Evolutionary conservation across 2,113 vertebrate genomes (phyloP), one percentile per base, ranked within the genome.

Genomic region (Athene noctua): DNA sequence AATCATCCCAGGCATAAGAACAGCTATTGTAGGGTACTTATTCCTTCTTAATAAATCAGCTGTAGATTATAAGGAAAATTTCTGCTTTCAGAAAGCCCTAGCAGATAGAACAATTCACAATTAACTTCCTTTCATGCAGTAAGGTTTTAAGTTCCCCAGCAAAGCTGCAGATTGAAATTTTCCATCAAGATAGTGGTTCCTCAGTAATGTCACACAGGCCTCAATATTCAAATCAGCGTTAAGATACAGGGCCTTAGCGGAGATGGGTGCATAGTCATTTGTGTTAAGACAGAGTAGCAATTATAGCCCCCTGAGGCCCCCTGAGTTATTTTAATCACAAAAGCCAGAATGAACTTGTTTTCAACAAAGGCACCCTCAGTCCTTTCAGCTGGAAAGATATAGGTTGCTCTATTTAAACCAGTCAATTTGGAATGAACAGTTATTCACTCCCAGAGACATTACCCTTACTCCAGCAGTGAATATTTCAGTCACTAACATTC

Each of bases 291-390:
- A 91, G 25, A 92, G 66, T 51, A 80, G 89, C 78, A 83, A 7
- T 86, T 83, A 73, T 15, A 70, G 65, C 23, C 34, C 59, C 82
- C 32, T 30, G 47, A 54, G 87, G 66, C 73, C 49, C 47, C 77
- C 42, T 80, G 20, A 77, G 86, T 95, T 80, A 94, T 75, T 90
- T 96, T 94, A 68, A 80, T 90, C 83, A 44, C 49, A 40, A 92
- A 94, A 92, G 30, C 70, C 77, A 92, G 74, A 86, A 88, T 11
- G 65, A 95, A 89, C 88, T 71, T 59, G 38, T 65, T 36, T 94
- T 86, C 23, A 83, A 90, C 89, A 82, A 88, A 96, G 72, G 77
- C 89, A 92, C 44, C 29, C 42, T 72, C 86, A 88, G 92, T 86
- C 47, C 71, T 63, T 95, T 94, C 57, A 94, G 90, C 77, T 82